Conservation (phyloP, 2,113 vertebrate genomes). For the Condylura cristata region DNA sequence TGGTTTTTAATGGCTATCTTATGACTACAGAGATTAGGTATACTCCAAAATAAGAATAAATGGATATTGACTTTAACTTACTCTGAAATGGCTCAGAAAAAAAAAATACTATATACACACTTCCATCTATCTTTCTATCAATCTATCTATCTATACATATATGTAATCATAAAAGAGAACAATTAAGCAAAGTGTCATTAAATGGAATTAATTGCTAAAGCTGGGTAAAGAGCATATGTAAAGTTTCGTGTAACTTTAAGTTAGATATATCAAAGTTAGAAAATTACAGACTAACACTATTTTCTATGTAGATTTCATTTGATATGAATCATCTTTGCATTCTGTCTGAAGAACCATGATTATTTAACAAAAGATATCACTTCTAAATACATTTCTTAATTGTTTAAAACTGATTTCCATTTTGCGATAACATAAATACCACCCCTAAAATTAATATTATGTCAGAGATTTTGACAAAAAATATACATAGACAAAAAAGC, state of each 20-base stretch:
- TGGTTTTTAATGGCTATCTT: conserved; percentile 33
- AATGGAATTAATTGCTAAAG: background rate
- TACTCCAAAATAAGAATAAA: background rate
- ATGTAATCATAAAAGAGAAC: background rate
- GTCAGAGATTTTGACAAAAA: background rate
- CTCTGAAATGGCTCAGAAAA: background rate
- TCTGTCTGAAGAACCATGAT: background rate
- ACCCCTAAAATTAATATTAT: background rate
- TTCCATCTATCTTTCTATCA: too few species aligned
- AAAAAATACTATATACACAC: background rate
- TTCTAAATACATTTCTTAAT: conserved; percentile 12
- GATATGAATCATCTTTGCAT: background rate
- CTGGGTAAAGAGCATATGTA: background rate
- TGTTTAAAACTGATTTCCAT: background rate
- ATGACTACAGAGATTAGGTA: background rate
- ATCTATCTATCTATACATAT: background rate
- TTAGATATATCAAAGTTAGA: background rate
- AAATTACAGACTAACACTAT: background rate
- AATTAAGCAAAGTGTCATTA: background rate
- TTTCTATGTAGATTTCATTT: background rate
- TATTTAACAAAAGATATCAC: background rate
- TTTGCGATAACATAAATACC: background rate
- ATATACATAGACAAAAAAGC: background rate
- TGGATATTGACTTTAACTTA: background rate
- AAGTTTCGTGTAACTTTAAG: background rate